These are phyloP conservation scores for Barypeithes pellucidus DNA, from an alignment of 2,888 invertebrate species.

Conservation along the genomic window DNA sequence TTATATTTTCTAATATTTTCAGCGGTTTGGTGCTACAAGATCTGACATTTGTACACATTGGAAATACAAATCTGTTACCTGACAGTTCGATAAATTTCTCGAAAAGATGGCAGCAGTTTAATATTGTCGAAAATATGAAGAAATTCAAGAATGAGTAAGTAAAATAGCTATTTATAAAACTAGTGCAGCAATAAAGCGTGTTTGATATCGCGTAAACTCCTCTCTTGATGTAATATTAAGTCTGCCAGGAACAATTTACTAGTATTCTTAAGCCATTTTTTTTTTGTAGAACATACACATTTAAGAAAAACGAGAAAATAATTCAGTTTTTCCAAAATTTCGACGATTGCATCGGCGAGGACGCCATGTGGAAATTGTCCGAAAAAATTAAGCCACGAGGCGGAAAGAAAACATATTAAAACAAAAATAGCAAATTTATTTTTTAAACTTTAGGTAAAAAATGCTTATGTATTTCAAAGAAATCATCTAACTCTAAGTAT, in stretches of 20 bases:
- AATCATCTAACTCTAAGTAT: not conserved
- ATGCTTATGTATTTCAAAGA: not conserved
- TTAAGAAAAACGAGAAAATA: slow-evolving; percentile 94
- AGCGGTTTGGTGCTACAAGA: slow-evolving; percentile 99
- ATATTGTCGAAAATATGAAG: slow-evolving; percentile 98
- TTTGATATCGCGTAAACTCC: too few relatives aligned
- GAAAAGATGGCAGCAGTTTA: slow-evolving; percentile 98
- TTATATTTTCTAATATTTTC: too few relatives aligned
- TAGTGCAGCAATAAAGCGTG: too few relatives aligned
- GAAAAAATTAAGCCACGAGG: slow-evolving; percentile 95
- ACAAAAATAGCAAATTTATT: not conserved
- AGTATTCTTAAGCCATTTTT: not conserved
- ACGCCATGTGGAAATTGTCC: slow-evolving; percentile 98
- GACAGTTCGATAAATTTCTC: slow-evolving; percentile 95
- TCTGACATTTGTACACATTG: slow-evolving; percentile 98
- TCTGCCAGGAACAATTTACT: too few relatives aligned
- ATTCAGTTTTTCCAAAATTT: slow-evolving; percentile 97
- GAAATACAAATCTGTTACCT: slow-evolving; percentile 91
- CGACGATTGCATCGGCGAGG: slow-evolving; percentile 95
- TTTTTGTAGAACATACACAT: slow-evolving; percentile 87
- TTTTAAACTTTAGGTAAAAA: not conserved
- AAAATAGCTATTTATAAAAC: not conserved
- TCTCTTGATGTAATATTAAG: too few relatives aligned
- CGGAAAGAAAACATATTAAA: slow-evolving; percentile 71
- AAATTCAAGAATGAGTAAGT: slow-evolving; percentile 96